Base-by-base conservation (phyloP, 2,113 vertebrate genomes). In the Todiramphus saurophagus region DNA sequence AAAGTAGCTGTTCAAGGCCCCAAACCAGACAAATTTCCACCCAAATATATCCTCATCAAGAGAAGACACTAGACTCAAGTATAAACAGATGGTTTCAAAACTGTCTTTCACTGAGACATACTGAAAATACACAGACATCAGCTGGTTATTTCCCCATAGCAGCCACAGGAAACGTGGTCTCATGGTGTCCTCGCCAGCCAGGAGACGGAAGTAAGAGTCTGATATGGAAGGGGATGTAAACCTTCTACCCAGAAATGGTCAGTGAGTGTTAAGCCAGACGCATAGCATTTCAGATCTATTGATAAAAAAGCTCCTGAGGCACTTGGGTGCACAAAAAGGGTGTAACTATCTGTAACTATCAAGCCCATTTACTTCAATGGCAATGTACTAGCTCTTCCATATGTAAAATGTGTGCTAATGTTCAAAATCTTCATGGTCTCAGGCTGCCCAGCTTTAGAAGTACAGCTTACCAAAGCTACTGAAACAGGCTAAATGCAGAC, bases 111-210 rank as follows among this genome's bases (percentile, higher is more conserved):
- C 46, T 3, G 31, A 56, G 73, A 94, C 89, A 84, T 18, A 25
- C 60, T 50, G 84, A 92, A 96, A 94, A 72, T n/a, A 91, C 19
- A 39, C 66, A 90, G 87, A 85, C 79, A 79, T 41, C 79, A 93
- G 87, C 63, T 82, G 73, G 35, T 56, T 33, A 50, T 66, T 91
- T 62, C 75, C 78, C 66, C 3, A 2, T 2, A 66, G 64, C 73
- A 85, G 85, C 23, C 51, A 79, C 56, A 70, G 87, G 89, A 95
- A 95, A 53, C 0, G 1, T 16, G 53, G 35, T 18, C 72, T 51
- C 56, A 10, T 25, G 27, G 31, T 44, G 79, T 67, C 56, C 63
- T 35, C 3, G 3, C 10, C 4, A 2, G 51, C 46, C 5, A 5
- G 20, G 37, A 56, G 31, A 91, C 59, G 51, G 50, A 94, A 91